phyloP scores from a whole-genome alignment of 1,140 invertebrate genomes.

The Cephus cinctus region DNA sequence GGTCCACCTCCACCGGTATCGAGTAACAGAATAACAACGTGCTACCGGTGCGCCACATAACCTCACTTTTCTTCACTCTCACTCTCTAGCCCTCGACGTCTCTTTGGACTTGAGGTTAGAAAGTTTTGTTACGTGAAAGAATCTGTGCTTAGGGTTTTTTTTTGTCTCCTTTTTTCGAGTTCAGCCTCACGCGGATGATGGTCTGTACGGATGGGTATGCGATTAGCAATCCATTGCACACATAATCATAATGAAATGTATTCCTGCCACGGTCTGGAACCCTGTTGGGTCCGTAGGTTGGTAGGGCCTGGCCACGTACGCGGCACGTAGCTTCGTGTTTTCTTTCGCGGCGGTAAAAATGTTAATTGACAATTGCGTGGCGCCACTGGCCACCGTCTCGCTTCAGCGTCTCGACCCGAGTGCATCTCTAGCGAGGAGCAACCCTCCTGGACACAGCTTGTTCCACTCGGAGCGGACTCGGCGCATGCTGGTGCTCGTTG shows the following conservation, averaged over 20 bases:
- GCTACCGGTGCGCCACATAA: no score
- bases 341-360: conserved; percentile 50
- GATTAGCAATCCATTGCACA: conserved; percentile 36
- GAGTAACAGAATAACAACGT: neutral
- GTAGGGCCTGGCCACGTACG: conserved; percentile 16
- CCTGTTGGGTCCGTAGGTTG: conserved; percentile 22
- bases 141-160: no score
- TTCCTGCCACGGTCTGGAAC: conserved; percentile 19
- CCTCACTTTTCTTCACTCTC: no score
- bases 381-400: conserved; percentile 40
- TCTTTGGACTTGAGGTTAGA: no score
- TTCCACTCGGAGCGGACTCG: conserved; percentile 9
- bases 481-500: no score
- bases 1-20: neutral
- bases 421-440: conserved; percentile 17
- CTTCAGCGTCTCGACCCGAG: conserved; percentile 16
- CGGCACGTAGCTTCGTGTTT: conserved; percentile 39
- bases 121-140: no score
- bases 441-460: conserved; percentile 9
- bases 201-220: conserved; percentile 13
- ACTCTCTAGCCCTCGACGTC: no score
- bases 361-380: conserved; percentile 55
- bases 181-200: no score
- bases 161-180: no score
- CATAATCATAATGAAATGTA: conserved; percentile 48